phyloP scores from a whole-genome alignment of 2,797 vertebrate genomes.

The Epinephelus awoara region DNA sequence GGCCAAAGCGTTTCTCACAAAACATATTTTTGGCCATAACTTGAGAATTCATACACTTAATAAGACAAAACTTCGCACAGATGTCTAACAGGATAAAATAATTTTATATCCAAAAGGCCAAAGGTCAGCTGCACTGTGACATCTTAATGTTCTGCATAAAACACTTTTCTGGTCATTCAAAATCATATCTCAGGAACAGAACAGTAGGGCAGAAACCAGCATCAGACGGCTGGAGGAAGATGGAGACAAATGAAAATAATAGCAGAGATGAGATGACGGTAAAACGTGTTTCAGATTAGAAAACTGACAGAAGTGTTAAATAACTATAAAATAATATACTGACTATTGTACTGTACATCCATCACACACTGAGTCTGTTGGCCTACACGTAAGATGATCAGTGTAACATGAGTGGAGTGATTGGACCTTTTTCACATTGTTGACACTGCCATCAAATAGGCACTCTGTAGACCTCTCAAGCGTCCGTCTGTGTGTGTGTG shows the following conservation, averaged over 20 bases:
- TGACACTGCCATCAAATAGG: conserved; percentile 19
- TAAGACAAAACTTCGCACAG: too few relatives aligned
- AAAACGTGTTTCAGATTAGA: background rate
- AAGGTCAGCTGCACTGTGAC: too few relatives aligned
- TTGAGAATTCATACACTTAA: too few relatives aligned
- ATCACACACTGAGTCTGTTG: background rate
- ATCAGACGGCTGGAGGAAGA: background rate
- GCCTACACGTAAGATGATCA: conserved; percentile 6
- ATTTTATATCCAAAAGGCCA: too few relatives aligned
- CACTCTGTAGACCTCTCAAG: conserved; percentile 6
- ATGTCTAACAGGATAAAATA: too few relatives aligned
- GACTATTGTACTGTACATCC: background rate
- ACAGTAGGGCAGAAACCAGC: background rate
- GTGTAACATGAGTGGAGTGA: conserved; percentile 13
- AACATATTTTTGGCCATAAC: too few relatives aligned
- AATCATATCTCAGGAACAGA: too few relatives aligned
- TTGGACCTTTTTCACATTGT: conserved; percentile 11
- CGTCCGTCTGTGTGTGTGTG: background rate
- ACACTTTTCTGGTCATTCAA: too few relatives aligned
- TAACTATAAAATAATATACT: too few relatives aligned
- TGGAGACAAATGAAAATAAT: background rate
- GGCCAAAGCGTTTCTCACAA: too few relatives aligned
- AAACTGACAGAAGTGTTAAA: background rate
- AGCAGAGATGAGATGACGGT: background rate
- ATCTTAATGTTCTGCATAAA: too few relatives aligned